phyloP scores from a whole-genome alignment of 2,888 invertebrate genomes.

The Sepiola atlantica region DNA sequence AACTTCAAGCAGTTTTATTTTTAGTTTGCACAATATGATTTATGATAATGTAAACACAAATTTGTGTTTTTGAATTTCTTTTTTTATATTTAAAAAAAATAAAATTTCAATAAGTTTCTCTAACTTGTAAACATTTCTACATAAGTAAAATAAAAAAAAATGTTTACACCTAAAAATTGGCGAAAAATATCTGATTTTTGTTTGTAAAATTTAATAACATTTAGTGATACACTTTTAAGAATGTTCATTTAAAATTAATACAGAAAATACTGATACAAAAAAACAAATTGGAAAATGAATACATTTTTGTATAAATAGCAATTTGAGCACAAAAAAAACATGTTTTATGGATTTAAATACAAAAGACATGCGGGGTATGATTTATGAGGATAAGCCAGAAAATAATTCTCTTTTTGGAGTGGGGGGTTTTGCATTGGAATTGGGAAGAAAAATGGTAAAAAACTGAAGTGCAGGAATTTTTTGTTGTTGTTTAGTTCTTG shows the following conservation, averaged over 20 bases:
- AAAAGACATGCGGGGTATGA: neutral
- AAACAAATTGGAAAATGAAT: neutral
- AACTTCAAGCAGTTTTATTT: no score
- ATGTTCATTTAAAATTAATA: neutral
- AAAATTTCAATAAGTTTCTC: neutral
- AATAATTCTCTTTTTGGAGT: neutral
- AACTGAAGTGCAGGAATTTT: no score
- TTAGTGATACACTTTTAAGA: neutral
- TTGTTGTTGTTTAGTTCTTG: no score
- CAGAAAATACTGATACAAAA: neutral
- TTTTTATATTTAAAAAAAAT: neutral
- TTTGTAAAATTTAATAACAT: neutral
- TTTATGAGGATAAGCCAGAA: neutral
- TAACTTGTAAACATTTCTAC: neutral
- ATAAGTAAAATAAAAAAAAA: neutral
- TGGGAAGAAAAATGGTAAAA: no score
- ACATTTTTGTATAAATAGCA: neutral
- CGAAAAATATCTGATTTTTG: neutral
- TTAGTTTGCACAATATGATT: no score
- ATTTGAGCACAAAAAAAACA: neutral
- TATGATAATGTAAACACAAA: no score
- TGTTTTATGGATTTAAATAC: neutral
- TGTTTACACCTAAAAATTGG: neutral
- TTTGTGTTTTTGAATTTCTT: no score
- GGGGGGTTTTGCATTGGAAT: no score